Base-by-base conservation (phyloP, 2,888 invertebrate genomes). In the Tipula lateralis region DNA sequence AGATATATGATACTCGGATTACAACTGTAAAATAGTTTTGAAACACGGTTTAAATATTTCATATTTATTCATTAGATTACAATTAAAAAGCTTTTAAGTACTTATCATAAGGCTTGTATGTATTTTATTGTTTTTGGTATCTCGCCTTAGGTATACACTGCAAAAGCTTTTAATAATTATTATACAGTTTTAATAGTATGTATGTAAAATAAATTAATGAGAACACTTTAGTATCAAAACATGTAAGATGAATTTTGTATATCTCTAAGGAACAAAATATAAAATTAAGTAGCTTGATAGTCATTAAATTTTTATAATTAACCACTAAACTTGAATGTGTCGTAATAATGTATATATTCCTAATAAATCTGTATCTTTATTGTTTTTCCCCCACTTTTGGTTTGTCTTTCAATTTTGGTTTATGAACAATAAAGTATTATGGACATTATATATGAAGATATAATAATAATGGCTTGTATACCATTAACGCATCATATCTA, bases 81-180 rank as follows among this genome's bases (percentile, higher is more conserved):
- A 66, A 66, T 66, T 66, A 66, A 24, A 66, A 66, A 66, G 66
- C 66, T 66, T 66, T 66, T 66, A 66, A 66, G 66, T 66, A 66
- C 66, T 66, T 66, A 66, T 12, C 66, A 66, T 24, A 66, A 66
- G 66, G 24, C 24, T 66, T 66, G 24, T n/a, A n/a, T n/a, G n/a
- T 9, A 13, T 39, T 39, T 39, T 32, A 4, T 4, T 32, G 36
- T 44, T 44, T 19, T 12, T 24, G 66, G 7, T 24, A 2, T 24
- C 24, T 66, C 24, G 24, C 24, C 66, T 66, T 66, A 24, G 24
- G 66, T 24, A 24, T 24, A 66, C 24, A 24, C 66, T 66, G 9
- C 24, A 9, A 66, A 66, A 19, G 44, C 44, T 66, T 66, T 66
- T 24, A 66, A 24, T 24, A 66, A 66, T 66, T 66, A 66, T 66